Base-by-base conservation (phyloP, 1,140 invertebrate genomes). In the Pteromalus puparum region DNA sequence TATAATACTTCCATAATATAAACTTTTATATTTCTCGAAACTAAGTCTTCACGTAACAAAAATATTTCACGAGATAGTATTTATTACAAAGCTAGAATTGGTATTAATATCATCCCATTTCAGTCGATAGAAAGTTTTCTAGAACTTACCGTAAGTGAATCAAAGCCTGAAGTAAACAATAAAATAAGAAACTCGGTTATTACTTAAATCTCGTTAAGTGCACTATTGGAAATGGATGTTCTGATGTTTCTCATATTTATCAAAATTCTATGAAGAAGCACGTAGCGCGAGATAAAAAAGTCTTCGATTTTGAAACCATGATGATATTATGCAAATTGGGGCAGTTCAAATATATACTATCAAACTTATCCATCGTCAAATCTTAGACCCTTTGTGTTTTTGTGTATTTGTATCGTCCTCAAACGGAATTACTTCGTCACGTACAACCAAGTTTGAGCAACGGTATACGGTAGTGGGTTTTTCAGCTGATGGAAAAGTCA, bases 401-500 rank as follows among this genome's bases (percentile, higher is more conserved):
- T 53, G 15, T 53, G 1, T 65, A 65, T 78, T 78, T 65, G 12
- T 53, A 78, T 10, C 21, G 28, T 10, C 34, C n/a, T 73, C 13
- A 73, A 28, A 48, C n/a, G 13, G 24, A 24, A 74, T 81, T 38
- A 74, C 12, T 81, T 81, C 48, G 48, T 61, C 68, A 73, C 42
- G 46, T 81, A 26, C 67, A 38, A 5, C 28, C n/a, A 72, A 81
- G 38, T 81, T 81, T 61, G 28, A 12, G 26, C 18, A 34, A 74
- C 21, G 34, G 70, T 26, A 13, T 24, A 73, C 21, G 42, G 28
- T 61, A 26, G 48, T 53, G 15, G 1, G 34, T 81, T 81, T 48
- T 53, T 81, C 42, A 34, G 21, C 80, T 61, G 80, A 74, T 81
- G 80, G 70, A 81, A 81, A 81, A 74, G 70, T 81, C 70, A 74